Base-by-base conservation (phyloP, 2,888 invertebrate genomes). In the Stegana nigrithorax region DNA sequence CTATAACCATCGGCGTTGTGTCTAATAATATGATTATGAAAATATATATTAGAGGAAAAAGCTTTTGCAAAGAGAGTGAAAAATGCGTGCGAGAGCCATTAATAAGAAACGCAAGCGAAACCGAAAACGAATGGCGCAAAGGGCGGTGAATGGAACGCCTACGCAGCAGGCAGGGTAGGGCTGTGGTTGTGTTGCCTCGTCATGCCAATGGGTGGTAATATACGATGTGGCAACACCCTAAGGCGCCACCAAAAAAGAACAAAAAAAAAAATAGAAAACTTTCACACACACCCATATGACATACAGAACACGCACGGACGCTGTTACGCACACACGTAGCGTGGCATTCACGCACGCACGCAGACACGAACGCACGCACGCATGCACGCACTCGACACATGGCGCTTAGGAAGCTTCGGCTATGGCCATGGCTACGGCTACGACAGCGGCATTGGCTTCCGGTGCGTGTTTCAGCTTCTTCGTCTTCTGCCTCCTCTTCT, bases 141-240 rank as follows among this genome's bases (percentile, higher is more conserved):
- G 47, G 25, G 25, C 12, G n/a, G n/a, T 47, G 23, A 75, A 58
- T 10, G 75, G 67, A 77, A 77, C 78, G 75, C 75, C 75, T 77
- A 72, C 53, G 23, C n/a, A 26, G 25, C 72, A 69, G 68, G 64
- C 66, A 61, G 66, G 64, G 68, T 67, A 68, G 66, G 60, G 50
- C 62, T 47, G 19, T 21, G n/a, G n/a, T n/a, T n/a, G n/a, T n/a
- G n/a, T n/a, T n/a, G n/a, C n/a, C n/a, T 19, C 26, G 17, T 12
- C 25, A 25, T 47, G 62, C 58, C 60, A 58, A 63, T 66, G 70
- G 75, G 72, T 72, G 69, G 72, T 79, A 67, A 81, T 76, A 81
- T 80, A 81, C 74, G 73, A 79, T 71, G 80, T 81, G 81, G 77
- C 74, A 81, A 78, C 79, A 81, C 73, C 77, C 77, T 73, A 26